phyloP scores from a whole-genome alignment of 2,888 invertebrate genomes.

The Nasonia oneida region DNA sequence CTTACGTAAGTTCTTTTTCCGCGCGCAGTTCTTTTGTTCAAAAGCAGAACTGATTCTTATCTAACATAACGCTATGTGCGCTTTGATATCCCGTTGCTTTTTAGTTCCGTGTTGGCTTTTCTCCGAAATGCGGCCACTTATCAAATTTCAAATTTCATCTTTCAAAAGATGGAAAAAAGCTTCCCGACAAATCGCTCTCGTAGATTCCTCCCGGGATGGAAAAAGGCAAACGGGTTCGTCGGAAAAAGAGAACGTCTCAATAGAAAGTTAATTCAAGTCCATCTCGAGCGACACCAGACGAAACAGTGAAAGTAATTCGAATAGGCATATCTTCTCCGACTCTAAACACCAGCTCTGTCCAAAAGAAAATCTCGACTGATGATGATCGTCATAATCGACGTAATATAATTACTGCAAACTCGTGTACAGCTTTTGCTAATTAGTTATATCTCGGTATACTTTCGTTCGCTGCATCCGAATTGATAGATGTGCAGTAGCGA shows the following conservation, averaged over 20 bases:
- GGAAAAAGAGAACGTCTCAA: slow-evolving; percentile 12
- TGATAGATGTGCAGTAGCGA: not conserved
- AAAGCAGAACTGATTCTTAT: slow-evolving; percentile 11
- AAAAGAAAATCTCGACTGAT: slow-evolving; percentile 8
- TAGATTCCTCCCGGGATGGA: not conserved
- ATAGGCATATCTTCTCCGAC: not conserved
- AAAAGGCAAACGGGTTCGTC: not conserved
- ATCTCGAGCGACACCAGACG: slow-evolving; percentile 2
- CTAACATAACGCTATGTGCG: not conserved
- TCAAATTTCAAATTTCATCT: not conserved
- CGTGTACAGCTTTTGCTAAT: not conserved
- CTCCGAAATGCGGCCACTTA: not conserved
- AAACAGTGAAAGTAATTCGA: slow-evolving; percentile 21
- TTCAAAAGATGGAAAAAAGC: not conserved
- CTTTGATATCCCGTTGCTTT: not conserved
- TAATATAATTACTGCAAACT: slow-evolving; percentile 27
- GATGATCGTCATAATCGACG: not conserved
- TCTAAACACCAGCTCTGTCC: not conserved
- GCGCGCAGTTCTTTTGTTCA: slow-evolving; percentile 6
- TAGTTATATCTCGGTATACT: not conserved
- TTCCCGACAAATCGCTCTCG: not conserved
- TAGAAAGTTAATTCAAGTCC: slow-evolving; percentile 19
- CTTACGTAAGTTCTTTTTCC: slow-evolving; percentile 9
- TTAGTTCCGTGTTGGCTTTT: slow-evolving; percentile 11
- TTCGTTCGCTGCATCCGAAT: not conserved